These are phyloP conservation scores for Astyanax mexicanus DNA, from an alignment of 2,797 vertebrate genomes.

Conservation along the genomic window DNA sequence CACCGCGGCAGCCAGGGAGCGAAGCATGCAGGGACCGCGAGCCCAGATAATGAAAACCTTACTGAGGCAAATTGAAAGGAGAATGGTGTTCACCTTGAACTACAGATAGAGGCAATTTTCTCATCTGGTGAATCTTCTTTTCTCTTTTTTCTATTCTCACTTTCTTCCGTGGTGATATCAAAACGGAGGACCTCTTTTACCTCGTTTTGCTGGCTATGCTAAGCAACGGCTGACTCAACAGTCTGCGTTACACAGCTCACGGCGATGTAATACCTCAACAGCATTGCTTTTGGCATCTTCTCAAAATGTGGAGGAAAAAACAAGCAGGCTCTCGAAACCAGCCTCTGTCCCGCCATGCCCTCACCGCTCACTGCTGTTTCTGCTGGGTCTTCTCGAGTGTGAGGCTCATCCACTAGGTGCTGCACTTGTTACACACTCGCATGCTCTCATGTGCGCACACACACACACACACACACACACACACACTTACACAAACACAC, in stretches of 20 bases:
- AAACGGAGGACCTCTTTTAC: slow-evolving; percentile 8
- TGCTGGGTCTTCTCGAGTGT: neutral
- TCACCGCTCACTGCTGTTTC: slow-evolving; percentile 7
- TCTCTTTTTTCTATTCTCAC: neutral
- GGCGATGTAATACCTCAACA: slow-evolving; percentile 53
- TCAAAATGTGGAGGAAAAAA: slow-evolving; percentile 36
- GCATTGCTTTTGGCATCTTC: slow-evolving; percentile 59
- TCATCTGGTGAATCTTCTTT: slow-evolving; percentile 29
- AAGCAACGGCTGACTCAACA: slow-evolving; percentile 55
- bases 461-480: neutral
- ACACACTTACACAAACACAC: neutral
- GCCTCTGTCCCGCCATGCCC: slow-evolving; percentile 43
- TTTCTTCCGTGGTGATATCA: slow-evolving; percentile 15
- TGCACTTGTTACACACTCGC: slow-evolving; percentile 62
- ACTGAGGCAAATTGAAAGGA: slow-evolving; percentile 54
- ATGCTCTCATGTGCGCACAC: slow-evolving; percentile 19
- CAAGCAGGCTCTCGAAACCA: slow-evolving; percentile 53
- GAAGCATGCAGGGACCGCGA: slow-evolving; percentile 39
- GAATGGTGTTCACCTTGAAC: slow-evolving; percentile 68
- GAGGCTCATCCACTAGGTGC: slow-evolving; percentile 69
- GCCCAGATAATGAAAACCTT: slow-evolving; percentile 57
- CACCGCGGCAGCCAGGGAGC: neutral
- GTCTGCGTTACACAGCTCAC: slow-evolving; percentile 35
- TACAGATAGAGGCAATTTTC: slow-evolving; percentile 26
- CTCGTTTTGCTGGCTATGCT: slow-evolving; percentile 17